Conservation (phyloP, 64 coral and sea anemone species). For the Stichodactyla helianthus region DNA sequence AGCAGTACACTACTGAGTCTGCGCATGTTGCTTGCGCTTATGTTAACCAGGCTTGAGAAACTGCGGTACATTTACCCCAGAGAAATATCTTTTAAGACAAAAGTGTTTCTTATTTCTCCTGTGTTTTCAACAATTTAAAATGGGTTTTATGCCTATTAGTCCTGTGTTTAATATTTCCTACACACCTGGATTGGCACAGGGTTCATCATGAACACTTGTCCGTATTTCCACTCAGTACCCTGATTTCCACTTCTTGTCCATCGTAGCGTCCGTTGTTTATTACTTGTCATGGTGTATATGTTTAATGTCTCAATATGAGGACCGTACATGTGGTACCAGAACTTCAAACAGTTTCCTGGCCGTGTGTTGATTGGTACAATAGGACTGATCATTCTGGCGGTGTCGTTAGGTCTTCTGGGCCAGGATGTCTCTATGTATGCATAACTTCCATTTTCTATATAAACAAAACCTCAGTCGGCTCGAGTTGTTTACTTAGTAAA, state of each 20-base stretch:
- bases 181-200: conserved; percentile 21
- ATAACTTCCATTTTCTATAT: conserved; percentile 65
- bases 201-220: conserved; percentile 56
- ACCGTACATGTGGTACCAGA: conserved; percentile 94
- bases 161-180: too few species aligned
- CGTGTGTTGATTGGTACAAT: conserved; percentile 43
- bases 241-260: conserved; percentile 66
- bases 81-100: too few species aligned
- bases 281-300: conserved; percentile 41
- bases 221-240: conserved; percentile 66
- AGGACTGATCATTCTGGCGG: conserved; percentile 66
- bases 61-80: too few species aligned
- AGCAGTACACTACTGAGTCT: too few species aligned
- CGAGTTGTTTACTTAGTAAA: too few species aligned
- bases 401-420: conserved; percentile 63
- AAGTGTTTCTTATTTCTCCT: too few species aligned
- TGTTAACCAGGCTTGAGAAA: too few species aligned
- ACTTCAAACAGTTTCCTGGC: conserved; percentile 71
- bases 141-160: too few species aligned
- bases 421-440: conserved; percentile 73
- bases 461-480: neutral
- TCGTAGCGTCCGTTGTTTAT: conserved; percentile 12
- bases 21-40: too few species aligned
- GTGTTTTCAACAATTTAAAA: too few species aligned
- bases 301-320: conserved; percentile 58